Conservation (phyloP, 2,113 vertebrate species). For the Notothenia coriiceps region DNA sequence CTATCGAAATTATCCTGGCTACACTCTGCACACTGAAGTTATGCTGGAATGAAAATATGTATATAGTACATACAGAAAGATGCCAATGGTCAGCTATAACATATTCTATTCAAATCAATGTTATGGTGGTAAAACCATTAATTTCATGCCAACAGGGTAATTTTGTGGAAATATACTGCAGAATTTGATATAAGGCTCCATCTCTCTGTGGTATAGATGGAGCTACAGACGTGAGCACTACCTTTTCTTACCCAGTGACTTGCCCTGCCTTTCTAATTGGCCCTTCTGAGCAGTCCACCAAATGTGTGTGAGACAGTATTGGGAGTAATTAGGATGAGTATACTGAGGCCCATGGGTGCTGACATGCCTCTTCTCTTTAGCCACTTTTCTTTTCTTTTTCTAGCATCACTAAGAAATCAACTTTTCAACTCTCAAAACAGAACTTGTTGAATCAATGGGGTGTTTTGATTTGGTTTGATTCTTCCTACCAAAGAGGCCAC, state of each 20-base stretch:
- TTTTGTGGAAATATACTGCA: conserved; percentile 4
- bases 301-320: conserved; percentile 44
- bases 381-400: conserved; percentile 12
- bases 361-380: conserved; percentile 50
- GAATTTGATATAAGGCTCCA: background rate
- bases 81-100: background rate
- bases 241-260: conserved; percentile 56
- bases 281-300: conserved; percentile 63
- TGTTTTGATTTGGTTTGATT: background rate
- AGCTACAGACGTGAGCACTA: conserved; percentile 40
- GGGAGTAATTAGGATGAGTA: conserved; percentile 72
- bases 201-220: conserved; percentile 36
- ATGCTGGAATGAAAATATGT: background rate
- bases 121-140: background rate
- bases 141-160: background rate
- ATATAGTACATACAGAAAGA: background rate
- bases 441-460: background rate
- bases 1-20: conserved; percentile 5
- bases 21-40: background rate
- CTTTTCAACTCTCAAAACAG: conserved; percentile 28
- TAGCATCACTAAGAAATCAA: conserved; percentile 29
- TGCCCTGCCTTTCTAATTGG: conserved; percentile 72
- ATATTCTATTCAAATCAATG: background rate
- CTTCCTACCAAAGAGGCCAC: conserved; percentile 2
- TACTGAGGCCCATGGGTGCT: conserved; percentile 48